phyloP scores from a whole-genome alignment of 2,797 vertebrate genomes.

The Lindbergichthys nudifrons region DNA sequence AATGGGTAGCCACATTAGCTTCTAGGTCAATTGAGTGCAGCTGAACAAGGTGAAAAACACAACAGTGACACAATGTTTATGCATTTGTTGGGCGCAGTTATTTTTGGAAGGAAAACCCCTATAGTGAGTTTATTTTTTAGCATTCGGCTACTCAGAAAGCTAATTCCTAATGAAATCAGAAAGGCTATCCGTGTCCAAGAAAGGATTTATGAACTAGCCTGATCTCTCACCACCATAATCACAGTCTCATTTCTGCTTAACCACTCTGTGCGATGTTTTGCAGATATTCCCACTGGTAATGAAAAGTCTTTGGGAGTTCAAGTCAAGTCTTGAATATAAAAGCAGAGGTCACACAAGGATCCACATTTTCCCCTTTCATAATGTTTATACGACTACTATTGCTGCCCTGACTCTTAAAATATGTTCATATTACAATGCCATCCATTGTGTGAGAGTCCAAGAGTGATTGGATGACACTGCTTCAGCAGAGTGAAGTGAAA shows the following conservation, averaged over 20 bases:
- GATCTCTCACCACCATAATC: neutral
- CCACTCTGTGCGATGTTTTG: conserved; percentile 3
- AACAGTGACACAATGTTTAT: too few species aligned
- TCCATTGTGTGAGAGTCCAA: conserved; percentile 14
- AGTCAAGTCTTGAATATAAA: neutral
- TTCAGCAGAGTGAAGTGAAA: conserved; percentile 17
- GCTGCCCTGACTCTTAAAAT: conserved; percentile 3
- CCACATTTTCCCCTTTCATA: neutral
- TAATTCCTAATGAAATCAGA: conserved; percentile 8
- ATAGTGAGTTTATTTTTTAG: neutral
- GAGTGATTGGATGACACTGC: conserved; percentile 3
- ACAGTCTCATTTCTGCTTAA: conserved; percentile 13
- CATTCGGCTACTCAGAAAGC: neutral
- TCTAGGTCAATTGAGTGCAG: too few species aligned
- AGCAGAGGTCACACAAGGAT: conserved; percentile 20
- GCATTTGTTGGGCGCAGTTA: too few species aligned
- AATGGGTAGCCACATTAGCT: too few species aligned
- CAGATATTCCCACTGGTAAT: conserved; percentile 25
- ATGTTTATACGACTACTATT: neutral
- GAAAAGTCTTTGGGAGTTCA: conserved; percentile 15
- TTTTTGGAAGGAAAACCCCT: neutral
- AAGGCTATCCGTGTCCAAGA: neutral
- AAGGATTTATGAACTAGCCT: conserved; percentile 11
- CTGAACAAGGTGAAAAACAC: too few species aligned
- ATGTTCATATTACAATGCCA: neutral